A percentile compares a stretch with the other conserved stretches of the same genome.
These are phyloP conservation scores for Heliconius melpomene DNA, from an alignment of 1,140 invertebrate species.

Conservation along the genomic window DNA sequence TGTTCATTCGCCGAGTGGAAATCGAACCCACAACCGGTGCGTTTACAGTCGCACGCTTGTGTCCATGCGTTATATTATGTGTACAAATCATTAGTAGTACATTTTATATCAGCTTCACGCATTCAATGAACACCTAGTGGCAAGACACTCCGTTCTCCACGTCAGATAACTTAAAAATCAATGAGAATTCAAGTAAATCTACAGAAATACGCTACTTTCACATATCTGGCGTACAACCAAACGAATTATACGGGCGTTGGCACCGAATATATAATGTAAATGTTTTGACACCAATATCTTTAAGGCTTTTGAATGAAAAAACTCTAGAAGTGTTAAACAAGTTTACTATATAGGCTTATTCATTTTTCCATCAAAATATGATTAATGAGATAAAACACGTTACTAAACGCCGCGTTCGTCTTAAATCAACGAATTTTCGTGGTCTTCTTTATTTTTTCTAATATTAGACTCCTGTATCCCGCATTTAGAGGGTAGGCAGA, in stretches of 20 bases:
- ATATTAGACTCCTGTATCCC: not conserved
- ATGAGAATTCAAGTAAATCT: not conserved
- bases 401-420: not conserved
- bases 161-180: not conserved
- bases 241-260: slow-evolving; percentile 4
- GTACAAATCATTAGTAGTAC: no score
- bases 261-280: not conserved
- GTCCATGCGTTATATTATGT: no score
- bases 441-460: no score
- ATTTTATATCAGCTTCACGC: no score
- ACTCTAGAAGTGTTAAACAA: not conserved
- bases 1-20: no score
- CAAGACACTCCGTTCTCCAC: no score
- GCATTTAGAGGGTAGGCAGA: not conserved
- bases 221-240: not conserved
- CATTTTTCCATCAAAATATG: not conserved
- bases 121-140: no score
- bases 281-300: not conserved
- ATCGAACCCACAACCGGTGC: no score
- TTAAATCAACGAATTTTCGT: not conserved
- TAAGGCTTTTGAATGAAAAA: slow-evolving; percentile 2
- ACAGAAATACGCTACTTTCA: not conserved
- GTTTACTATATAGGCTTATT: not conserved
- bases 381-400: not conserved
- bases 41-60: no score